These are phyloP conservation scores for Lophura nycthemera DNA, from an alignment of 2,113 vertebrate genomes.

Conservation along the genomic window DNA sequence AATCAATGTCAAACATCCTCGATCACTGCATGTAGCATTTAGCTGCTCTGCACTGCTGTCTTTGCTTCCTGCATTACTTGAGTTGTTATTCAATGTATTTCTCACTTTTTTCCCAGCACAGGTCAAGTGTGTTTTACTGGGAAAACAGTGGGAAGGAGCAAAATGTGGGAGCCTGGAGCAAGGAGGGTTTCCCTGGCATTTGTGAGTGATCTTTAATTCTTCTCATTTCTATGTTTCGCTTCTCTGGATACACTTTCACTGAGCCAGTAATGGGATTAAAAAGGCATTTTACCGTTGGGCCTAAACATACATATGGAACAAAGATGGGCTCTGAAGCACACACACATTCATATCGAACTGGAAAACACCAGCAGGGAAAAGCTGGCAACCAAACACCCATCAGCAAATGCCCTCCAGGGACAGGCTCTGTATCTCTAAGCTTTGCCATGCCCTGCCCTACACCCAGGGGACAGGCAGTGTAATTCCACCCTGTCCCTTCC, in stretches of 20 bases:
- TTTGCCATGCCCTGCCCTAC: background rate
- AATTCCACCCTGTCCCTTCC: background rate
- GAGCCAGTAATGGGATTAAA: background rate
- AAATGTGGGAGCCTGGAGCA: background rate
- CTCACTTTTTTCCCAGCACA: background rate
- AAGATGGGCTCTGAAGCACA: accelerated
- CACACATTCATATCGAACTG: background rate
- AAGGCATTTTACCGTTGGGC: background rate
- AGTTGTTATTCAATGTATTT: slow-evolving; percentile 48
- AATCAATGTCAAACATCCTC: accelerated
- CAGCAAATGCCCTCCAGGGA: background rate
- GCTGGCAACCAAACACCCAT: background rate
- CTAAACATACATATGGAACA: background rate
- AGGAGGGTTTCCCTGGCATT: background rate
- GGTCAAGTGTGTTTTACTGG: background rate
- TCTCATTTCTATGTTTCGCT: background rate
- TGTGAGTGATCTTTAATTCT: background rate
- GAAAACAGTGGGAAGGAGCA: background rate
- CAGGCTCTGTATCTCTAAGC: background rate
- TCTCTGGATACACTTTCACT: background rate
- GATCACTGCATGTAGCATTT: accelerated
- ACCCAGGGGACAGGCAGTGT: background rate
- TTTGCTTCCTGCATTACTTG: background rate
- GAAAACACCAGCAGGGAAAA: background rate
- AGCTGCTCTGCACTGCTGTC: accelerated